phyloP scores from a whole-genome alignment of 2,113 vertebrate species.

The Polypterus bichir region DNA sequence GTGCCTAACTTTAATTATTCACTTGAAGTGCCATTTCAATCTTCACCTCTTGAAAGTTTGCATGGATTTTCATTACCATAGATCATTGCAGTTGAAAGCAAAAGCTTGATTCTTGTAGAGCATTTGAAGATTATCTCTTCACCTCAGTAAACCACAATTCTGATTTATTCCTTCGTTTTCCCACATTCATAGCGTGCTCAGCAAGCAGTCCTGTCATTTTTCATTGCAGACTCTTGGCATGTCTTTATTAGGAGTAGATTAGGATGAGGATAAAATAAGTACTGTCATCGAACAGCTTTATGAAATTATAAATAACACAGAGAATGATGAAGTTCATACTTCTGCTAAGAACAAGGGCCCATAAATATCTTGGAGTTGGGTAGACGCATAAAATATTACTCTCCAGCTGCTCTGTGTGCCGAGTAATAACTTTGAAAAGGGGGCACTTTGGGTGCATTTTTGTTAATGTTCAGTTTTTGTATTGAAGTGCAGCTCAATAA shows the following conservation, averaged over 20 bases:
- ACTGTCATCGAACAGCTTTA: conserved; percentile 67
- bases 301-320: conserved; percentile 72
- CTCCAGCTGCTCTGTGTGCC: conserved; percentile 3
- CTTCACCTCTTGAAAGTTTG: conserved; percentile 22
- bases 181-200: conserved; percentile 24
- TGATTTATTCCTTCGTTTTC: conserved; percentile 45
- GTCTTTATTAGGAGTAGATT: conserved; percentile 58
- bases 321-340: conserved; percentile 64
- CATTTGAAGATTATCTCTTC: conserved; percentile 36
- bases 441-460: conserved; percentile 6
- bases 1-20: conserved; percentile 47
- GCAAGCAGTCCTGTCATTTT: conserved; percentile 24
- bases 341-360: conserved; percentile 35
- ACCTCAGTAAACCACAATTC: conserved; percentile 30
- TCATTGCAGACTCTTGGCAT: conserved; percentile 29
- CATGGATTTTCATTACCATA: conserved; percentile 36
- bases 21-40: conserved; percentile 33
- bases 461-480: not conserved
- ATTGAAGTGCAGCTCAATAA: not conserved
- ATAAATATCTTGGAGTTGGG: conserved; percentile 54
- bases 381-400: conserved; percentile 46
- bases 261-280: conserved; percentile 67
- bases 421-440: not conserved
- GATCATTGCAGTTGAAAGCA: conserved; percentile 21
- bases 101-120: conserved; percentile 14